phyloP scores from a whole-genome alignment of 2,113 vertebrate species.

The Orthochromis indermauri region DNA sequence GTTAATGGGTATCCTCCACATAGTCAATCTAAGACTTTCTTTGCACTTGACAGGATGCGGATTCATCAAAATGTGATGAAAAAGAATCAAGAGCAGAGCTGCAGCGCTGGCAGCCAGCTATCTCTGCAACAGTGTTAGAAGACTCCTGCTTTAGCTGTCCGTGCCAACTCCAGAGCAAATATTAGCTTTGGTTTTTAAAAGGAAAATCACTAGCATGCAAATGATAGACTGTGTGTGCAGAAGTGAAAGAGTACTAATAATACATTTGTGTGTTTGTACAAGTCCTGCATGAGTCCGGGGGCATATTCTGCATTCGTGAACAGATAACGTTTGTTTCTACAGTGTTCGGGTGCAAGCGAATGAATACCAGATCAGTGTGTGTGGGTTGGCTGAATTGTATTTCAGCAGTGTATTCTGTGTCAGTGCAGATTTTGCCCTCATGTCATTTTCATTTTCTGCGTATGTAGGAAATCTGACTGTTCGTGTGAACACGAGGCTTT shows the following conservation, averaged over 20 bases:
- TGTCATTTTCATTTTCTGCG: background rate
- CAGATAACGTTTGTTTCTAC: background rate
- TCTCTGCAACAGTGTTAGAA: background rate
- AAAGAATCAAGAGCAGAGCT: background rate
- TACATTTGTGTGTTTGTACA: background rate
- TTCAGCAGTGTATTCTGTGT: background rate
- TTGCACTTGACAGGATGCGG: slow-evolving; percentile 7
- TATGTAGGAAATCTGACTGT: background rate
- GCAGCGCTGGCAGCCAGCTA: background rate
- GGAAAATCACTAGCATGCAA: background rate
- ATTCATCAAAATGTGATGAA: slow-evolving; percentile 33
- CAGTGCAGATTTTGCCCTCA: background rate
- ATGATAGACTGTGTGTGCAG: background rate
- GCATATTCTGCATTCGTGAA: background rate
- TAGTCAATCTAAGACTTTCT: background rate
- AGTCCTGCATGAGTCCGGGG: background rate
- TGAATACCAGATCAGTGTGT: background rate
- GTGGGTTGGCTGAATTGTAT: background rate
- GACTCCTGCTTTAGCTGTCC: background rate
- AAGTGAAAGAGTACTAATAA: background rate
- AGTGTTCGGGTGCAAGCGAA: background rate
- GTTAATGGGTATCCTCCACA: background rate
- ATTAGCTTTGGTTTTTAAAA: background rate
- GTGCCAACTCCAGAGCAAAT: background rate
- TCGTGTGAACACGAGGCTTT: background rate